These are phyloP conservation scores for Drosophila lacteicornis DNA, from an alignment of 1,140 invertebrate species.

Conservation along the genomic window DNA sequence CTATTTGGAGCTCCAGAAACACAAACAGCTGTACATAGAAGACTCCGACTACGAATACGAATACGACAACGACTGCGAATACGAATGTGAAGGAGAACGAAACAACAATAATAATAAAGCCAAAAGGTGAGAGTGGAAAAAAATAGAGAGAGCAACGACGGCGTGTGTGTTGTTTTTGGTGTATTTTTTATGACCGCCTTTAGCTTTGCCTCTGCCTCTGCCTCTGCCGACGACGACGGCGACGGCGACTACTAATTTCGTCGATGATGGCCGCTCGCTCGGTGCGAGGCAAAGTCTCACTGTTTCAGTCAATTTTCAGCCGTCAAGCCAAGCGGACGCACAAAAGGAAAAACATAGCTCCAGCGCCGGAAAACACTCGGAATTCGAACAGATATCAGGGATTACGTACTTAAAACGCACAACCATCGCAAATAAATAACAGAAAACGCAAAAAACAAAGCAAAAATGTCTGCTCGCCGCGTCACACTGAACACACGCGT, in stretches of 20 bases:
- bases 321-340: conserved; percentile 70
- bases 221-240: conserved; percentile 9
- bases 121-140: conserved; percentile 54
- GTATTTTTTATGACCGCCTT: conserved; percentile 47
- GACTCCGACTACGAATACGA: conserved; percentile 1
- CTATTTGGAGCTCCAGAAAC: conserved; percentile 61
- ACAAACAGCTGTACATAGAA: conserved; percentile 59
- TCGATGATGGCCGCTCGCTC: conserved; percentile 74
- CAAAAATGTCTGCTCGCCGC: conserved; percentile 77
- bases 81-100: conserved; percentile 19
- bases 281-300: conserved; percentile 59
- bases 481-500: conserved; percentile 75
- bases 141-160: conserved; percentile 18
- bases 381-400: conserved; percentile 10
- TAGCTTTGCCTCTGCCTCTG: conserved; percentile 3
- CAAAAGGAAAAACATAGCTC: conserved; percentile 5
- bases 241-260: conserved; percentile 59
- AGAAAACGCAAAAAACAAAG: conserved; percentile 4
- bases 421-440: conserved; percentile 10
- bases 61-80: conserved; percentile 25
- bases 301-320: conserved; percentile 69
- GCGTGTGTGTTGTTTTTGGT: conserved; percentile 34
- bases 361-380: conserved; percentile 11
- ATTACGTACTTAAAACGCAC: conserved; percentile 61
- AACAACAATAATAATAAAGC: conserved; percentile 48